Evolutionary conservation across 1,140 invertebrate species (phyloP), one percentile per base, ranked within the genome.

Genomic region (Cydia strobilella): DNA sequence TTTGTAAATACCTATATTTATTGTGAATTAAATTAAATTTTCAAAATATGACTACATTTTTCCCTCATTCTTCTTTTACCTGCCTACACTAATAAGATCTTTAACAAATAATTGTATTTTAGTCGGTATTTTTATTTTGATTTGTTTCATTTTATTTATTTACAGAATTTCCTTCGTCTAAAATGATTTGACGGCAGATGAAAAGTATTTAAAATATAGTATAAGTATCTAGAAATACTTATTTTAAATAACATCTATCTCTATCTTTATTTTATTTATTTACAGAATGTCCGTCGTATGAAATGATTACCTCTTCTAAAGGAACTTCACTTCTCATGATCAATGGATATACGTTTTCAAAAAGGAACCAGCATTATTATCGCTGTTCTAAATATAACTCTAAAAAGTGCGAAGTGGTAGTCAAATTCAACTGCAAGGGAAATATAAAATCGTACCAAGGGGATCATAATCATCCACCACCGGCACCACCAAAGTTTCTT

Each of bases 341-440:
- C 54, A 23, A 59, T 59, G 54, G 54, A 23, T 59, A 18, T 23
- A 59, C 54, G 10, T 59, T 59, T 59, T 59, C 54, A 59, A 59
- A 59, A 23, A 18, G 65, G 15, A 59, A 59, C 23, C 18, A 59
- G 20, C 35, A 9, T 59, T 59, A 59, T 9, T 69, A 42, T n/a
- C 83, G 83, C 39, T 86, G 84, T 51, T 86, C 82, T 0, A 83
- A 83, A 72, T 80, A 79, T 31, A 75, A 73, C n/a, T 9, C 73
- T 65, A 0, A 10, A 27, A 35, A 31, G 10, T 85, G 84, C 63
- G 79, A 78, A 51, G 82, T 76, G 25, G 74, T 59, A 39, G n/a
- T 83, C 2, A 74, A 42, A 20, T 71, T 79, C 0, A 74, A 78
- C 12, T 5, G 27, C 12, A 25, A 78, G 12, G 80, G 79, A 3